phyloP scores from a whole-genome alignment of 2,888 invertebrate species.

The Microctonus brassicae region DNA sequence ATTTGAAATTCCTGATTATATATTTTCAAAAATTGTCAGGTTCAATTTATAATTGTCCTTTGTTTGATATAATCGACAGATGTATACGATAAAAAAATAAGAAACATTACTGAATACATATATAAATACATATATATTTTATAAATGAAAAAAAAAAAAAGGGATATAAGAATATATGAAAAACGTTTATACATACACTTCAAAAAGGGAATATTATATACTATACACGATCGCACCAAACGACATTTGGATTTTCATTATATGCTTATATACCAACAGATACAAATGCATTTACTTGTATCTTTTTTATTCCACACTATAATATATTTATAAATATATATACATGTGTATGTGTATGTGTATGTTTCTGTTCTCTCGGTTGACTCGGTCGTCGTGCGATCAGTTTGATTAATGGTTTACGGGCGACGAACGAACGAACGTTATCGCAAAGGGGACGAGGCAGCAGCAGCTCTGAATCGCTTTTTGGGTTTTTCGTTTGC shows the following conservation, averaged over 20 bases:
- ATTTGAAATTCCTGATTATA: too few species aligned
- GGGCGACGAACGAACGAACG: slow-evolving; percentile 50
- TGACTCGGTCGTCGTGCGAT: slow-evolving; percentile 48
- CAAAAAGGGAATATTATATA: slow-evolving; percentile 32
- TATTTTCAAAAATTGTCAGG: slow-evolving; percentile 15
- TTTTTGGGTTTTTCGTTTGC: slow-evolving; percentile 49
- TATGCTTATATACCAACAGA: slow-evolving; percentile 20
- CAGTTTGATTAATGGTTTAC: slow-evolving; percentile 55
- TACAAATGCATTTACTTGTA: background rate
- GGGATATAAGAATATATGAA: slow-evolving; percentile 35
- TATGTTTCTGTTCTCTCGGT: slow-evolving; percentile 30
- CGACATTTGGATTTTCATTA: slow-evolving; percentile 44
- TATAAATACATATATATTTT: slow-evolving; percentile 14
- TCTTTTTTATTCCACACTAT: slow-evolving; percentile 19
- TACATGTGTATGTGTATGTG: background rate
- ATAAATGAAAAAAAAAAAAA: slow-evolving; percentile 24
- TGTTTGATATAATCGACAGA: slow-evolving; percentile 42
- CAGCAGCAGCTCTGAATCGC: slow-evolving; percentile 49
- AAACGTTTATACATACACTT: slow-evolving; percentile 26
- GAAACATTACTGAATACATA: background rate
- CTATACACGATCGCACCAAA: too few species aligned
- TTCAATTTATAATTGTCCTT: slow-evolving; percentile 32
- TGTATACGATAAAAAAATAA: slow-evolving; percentile 33
- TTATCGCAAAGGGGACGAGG: slow-evolving; percentile 53
- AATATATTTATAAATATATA: background rate